A percentile compares a stretch with the other conserved stretches of the same genome.
Evolutionary conservation across 2,888 invertebrate species (phyloP).

Genomic region (Drosophila differens): DNA sequence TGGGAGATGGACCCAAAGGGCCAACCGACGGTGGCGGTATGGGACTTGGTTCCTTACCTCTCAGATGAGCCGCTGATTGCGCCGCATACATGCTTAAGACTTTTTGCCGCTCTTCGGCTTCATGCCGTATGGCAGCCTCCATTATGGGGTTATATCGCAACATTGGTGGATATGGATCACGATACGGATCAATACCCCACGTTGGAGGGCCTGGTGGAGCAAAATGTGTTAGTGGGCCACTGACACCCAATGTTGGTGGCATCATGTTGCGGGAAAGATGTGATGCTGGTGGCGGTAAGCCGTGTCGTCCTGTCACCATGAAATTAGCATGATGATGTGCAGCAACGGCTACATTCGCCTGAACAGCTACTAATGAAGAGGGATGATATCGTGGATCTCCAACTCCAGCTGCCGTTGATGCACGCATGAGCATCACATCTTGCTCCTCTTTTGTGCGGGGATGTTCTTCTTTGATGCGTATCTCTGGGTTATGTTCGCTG

Average conservation of each 20-base stretch:
- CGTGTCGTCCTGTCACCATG: slow-evolving; percentile 85
- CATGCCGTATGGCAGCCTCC: slow-evolving; percentile 91
- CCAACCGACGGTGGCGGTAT: slow-evolving; percentile 83
- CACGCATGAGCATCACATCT: slow-evolving; percentile 86
- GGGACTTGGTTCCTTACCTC: slow-evolving; percentile 85
- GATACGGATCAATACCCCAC: slow-evolving; percentile 89
- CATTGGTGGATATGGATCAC: slow-evolving; percentile 88
- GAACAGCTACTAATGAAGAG: slow-evolving; percentile 84
- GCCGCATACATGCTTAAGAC: slow-evolving; percentile 90
- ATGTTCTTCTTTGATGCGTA: slow-evolving; percentile 88
- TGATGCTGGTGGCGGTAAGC: slow-evolving; percentile 85
- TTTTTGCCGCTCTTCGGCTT: slow-evolving; percentile 92
- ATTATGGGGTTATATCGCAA: slow-evolving; percentile 92
- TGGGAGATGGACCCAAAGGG: slow-evolving; percentile 76
- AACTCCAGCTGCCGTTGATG: slow-evolving; percentile 71
- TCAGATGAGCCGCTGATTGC: slow-evolving; percentile 85
- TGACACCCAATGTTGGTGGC: slow-evolving; percentile 85
- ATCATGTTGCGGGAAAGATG: slow-evolving; percentile 87
- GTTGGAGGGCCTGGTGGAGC: slow-evolving; percentile 87
- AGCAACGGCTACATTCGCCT: slow-evolving; percentile 84
- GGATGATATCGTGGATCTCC: slow-evolving; percentile 87
- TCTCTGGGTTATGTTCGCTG: slow-evolving; percentile 80
- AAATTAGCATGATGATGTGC: slow-evolving; percentile 86
- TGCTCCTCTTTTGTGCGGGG: slow-evolving; percentile 86
- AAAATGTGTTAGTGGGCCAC: slow-evolving; percentile 87